These are phyloP conservation scores for Athalia rosae DNA, from an alignment of 2,888 invertebrate genomes.

Conservation along the genomic window DNA sequence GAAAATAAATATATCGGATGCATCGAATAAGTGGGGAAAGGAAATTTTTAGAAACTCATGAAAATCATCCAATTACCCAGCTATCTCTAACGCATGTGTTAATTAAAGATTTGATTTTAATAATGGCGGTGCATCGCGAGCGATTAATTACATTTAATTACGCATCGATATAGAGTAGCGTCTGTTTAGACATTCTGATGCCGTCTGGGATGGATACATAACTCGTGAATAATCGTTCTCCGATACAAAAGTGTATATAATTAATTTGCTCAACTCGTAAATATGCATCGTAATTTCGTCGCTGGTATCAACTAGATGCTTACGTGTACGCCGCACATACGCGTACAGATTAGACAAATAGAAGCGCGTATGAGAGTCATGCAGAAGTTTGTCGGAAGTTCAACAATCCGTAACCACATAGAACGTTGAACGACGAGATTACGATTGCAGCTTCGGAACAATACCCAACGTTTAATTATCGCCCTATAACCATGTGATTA, in stretches of 20 bases:
- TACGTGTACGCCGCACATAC: slow-evolving; percentile 21
- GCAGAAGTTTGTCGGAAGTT: slow-evolving; percentile 59
- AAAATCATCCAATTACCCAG: neutral
- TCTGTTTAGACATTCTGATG: neutral
- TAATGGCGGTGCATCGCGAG: neutral
- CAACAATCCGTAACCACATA: slow-evolving; percentile 59
- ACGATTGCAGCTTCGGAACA: slow-evolving; percentile 21
- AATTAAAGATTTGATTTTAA: slow-evolving; percentile 12
- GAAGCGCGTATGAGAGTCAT: slow-evolving; percentile 56
- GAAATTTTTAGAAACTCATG: neutral
- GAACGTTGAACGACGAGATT: slow-evolving; percentile 16
- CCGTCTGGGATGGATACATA: slow-evolving; percentile 9
- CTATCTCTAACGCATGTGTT: neutral
- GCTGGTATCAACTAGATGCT: neutral
- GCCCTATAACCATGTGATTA: neutral
- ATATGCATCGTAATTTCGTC: neutral
- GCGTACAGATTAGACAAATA: slow-evolving; percentile 60
- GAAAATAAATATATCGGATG: neutral
- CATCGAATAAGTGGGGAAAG: neutral
- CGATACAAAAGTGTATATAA: neutral
- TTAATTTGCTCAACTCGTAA: slow-evolving; percentile 2
- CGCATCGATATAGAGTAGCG: neutral
- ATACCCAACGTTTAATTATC: slow-evolving; percentile 19
- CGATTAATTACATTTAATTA: slow-evolving; percentile 18
- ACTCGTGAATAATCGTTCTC: neutral